These are phyloP conservation scores for Paratrypauchen microcephalus DNA, from an alignment of 2,797 vertebrate genomes.

Conservation along the genomic window DNA sequence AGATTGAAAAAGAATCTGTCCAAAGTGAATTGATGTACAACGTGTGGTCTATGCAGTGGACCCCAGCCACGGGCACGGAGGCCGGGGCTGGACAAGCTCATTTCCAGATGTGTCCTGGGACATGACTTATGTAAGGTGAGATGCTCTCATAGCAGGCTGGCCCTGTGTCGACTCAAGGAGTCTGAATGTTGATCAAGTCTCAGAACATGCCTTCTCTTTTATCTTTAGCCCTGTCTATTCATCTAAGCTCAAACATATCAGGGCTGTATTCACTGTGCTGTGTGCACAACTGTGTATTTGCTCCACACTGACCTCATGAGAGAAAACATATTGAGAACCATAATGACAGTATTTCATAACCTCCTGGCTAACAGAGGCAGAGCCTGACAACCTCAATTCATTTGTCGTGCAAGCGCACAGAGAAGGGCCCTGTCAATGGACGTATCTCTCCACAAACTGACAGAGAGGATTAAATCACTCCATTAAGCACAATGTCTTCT, in stretches of 20 bases:
- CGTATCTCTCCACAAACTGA: slow-evolving; percentile 35
- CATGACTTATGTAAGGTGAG: slow-evolving; percentile 62
- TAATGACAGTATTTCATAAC: slow-evolving; percentile 50
- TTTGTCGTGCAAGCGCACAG: slow-evolving; percentile 34
- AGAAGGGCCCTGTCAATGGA: slow-evolving; percentile 41
- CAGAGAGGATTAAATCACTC: slow-evolving; percentile 41
- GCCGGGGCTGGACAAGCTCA: slow-evolving; percentile 49
- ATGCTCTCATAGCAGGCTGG: slow-evolving; percentile 42
- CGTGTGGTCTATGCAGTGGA: slow-evolving; percentile 49
- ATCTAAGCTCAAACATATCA: slow-evolving; percentile 13
- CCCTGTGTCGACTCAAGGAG: slow-evolving; percentile 51
- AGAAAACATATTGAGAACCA: slow-evolving; percentile 44
- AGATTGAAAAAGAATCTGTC: slow-evolving; percentile 48
- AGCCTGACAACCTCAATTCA: slow-evolving; percentile 44
- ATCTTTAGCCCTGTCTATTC: slow-evolving; percentile 41
- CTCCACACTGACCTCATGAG: slow-evolving; percentile 54
- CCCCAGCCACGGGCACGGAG: slow-evolving; percentile 42
- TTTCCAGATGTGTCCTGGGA: slow-evolving; percentile 68
- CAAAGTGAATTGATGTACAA: slow-evolving; percentile 52
- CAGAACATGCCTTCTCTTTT: slow-evolving; percentile 41
- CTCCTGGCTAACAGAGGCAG: slow-evolving; percentile 25
- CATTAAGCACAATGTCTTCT: slow-evolving; percentile 39
- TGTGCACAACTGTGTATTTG: slow-evolving; percentile 39
- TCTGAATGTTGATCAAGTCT: slow-evolving; percentile 56
- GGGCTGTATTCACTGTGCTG: slow-evolving; percentile 14